A percentile compares a stretch with the other conserved stretches of the same genome.
Evolutionary conservation across 2,888 invertebrate species (phyloP).

Genomic region (Diploptera punctata): DNA sequence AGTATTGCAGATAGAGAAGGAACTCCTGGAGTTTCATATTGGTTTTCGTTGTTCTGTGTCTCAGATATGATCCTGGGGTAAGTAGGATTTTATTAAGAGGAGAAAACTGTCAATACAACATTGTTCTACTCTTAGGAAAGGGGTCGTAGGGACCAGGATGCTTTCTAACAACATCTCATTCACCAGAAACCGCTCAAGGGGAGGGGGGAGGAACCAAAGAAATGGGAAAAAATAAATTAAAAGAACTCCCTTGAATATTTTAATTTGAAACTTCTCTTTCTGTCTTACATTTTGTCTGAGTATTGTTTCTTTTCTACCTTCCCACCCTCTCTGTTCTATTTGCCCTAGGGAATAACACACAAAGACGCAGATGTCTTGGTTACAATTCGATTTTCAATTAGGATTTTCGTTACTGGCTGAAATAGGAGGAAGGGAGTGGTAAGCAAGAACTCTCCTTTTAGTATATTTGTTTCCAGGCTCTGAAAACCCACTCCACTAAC

Average conservation of each 20-base stretch:
- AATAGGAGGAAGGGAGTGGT: background rate
- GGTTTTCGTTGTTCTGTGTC: background rate
- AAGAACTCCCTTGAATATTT: conserved; percentile 39
- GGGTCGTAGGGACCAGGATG: background rate
- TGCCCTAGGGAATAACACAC: conserved; percentile 5
- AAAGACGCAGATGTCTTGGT: conserved; percentile 17
- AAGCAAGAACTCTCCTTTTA: conserved; percentile 20
- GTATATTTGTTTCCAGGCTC: conserved; percentile 20
- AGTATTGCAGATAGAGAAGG: too few species aligned
- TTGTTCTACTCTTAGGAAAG: conserved; percentile 13
- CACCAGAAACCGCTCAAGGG: background rate
- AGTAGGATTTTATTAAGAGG: background rate
- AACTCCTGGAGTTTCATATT: conserved; percentile 1
- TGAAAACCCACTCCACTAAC: background rate
- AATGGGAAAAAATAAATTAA: conserved; percentile 36
- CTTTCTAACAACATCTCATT: conserved; percentile 24
- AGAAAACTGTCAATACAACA: conserved; percentile 28
- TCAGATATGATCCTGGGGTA: background rate
- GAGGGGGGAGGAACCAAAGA: background rate
- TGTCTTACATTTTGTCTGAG: background rate
- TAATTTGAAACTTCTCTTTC: conserved; percentile 38
- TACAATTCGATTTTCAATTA: conserved; percentile 35
- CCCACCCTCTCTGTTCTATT: background rate
- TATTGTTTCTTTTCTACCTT: background rate
- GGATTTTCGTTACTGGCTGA: background rate